These are phyloP conservation scores for Psittacula cyanocephala DNA, from an alignment of 2,113 vertebrate genomes.

Conservation along the genomic window DNA sequence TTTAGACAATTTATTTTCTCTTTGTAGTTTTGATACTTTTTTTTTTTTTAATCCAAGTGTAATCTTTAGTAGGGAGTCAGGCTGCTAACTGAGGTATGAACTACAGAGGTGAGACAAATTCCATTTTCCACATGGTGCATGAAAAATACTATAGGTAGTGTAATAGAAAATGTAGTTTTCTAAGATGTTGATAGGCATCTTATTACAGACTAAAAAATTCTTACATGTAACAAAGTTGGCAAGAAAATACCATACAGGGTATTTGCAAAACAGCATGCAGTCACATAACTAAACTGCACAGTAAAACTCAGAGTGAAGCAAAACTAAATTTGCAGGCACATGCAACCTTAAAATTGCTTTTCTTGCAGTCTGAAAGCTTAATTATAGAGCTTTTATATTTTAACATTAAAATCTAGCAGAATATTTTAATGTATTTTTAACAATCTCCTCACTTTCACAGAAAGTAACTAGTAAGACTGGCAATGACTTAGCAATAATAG, in stretches of 20 bases:
- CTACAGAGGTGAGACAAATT: constrained; percentile 16
- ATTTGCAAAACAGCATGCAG: constrained; percentile 30
- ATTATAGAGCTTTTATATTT: constrained; percentile 7
- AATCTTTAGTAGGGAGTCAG: background rate
- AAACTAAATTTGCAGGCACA: background rate
- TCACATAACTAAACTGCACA: background rate
- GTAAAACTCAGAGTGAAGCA: background rate
- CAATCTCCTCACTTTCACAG: background rate
- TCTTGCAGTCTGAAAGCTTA: constrained; percentile 10
- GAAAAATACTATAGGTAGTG: background rate
- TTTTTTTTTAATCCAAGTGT: background rate
- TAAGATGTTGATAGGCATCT: background rate
- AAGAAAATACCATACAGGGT: background rate
- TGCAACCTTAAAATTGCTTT: constrained; percentile 16
- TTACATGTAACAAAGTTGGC: background rate
- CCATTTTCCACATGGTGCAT: background rate
- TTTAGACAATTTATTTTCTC: background rate
- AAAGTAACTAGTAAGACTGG: background rate
- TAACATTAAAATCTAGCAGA: background rate
- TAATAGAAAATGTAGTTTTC: constrained; percentile 7
- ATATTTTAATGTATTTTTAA: background rate
- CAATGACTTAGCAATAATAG: background rate
- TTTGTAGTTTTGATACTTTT: background rate
- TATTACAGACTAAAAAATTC: constrained; percentile 17
- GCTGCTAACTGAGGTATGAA: background rate